Conservation (phyloP, 2,888 invertebrate species). For the Syrphus vitripennis region DNA sequence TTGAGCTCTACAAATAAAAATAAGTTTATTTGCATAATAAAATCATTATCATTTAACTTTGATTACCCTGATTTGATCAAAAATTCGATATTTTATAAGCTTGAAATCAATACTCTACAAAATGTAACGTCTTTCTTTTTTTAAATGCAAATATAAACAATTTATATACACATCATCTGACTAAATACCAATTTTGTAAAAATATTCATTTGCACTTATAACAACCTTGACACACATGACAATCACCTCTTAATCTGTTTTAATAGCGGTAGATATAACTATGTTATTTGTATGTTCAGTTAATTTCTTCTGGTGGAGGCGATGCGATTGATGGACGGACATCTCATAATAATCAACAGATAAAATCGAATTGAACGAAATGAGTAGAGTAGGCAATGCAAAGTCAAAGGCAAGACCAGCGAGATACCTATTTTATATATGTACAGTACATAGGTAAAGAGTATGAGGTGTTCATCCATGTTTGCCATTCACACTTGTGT, state of each 20-base stretch:
- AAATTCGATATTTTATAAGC: background rate
- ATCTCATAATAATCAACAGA: conserved; percentile 41
- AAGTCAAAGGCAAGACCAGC: background rate
- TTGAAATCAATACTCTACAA: background rate
- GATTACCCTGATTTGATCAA: too few relatives aligned
- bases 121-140: background rate
- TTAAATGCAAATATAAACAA: conserved; percentile 21
- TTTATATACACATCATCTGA: conserved; percentile 17
- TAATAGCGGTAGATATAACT: background rate
- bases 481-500: conserved; percentile 53
- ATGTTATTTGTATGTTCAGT: background rate
- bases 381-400: background rate
- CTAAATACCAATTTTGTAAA: conserved; percentile 9
- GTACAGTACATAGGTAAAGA: background rate
- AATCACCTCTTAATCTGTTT: conserved; percentile 56
- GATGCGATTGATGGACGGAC: background rate
- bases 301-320: background rate
- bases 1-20: too few relatives aligned
- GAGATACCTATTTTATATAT: too few relatives aligned
- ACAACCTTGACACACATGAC: conserved; percentile 51
- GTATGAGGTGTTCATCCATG: background rate
- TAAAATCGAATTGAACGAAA: conserved; percentile 21
- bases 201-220: conserved; percentile 38
- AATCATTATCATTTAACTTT: too few relatives aligned
- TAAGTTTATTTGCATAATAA: too few relatives aligned